A percentile compares a stretch with the other conserved stretches of the same genome.
Conservation (phyloP, 2,888 invertebrate genomes). For the Helicoverpa assulta region DNA sequence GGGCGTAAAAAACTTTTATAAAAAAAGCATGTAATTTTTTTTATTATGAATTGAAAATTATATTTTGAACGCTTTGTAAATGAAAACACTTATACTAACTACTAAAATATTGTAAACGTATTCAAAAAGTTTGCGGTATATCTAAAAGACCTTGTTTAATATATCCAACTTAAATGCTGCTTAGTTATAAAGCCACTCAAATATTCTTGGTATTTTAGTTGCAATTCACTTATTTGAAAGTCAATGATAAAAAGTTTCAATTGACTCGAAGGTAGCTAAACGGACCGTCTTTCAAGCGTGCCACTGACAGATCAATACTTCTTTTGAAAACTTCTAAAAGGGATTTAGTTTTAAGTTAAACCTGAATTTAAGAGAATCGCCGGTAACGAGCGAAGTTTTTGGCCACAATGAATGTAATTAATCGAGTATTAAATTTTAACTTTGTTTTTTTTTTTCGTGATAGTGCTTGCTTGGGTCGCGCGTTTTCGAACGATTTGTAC, state of each 20-base stretch:
- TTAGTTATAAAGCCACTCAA: constrained; percentile 33
- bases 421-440: constrained; percentile 80
- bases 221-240: constrained; percentile 53
- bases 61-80: constrained; percentile 16
- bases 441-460: constrained; percentile 67
- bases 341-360: constrained; percentile 86
- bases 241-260: constrained; percentile 58
- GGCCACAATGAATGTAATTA: constrained; percentile 87
- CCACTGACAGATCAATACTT: constrained; percentile 83
- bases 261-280: constrained; percentile 42
- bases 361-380: constrained; percentile 83
- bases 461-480: constrained; percentile 58
- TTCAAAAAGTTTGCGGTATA: constrained; percentile 43
- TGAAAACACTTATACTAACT: constrained; percentile 9
- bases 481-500: constrained; percentile 34
- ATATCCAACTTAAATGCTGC: constrained; percentile 22
- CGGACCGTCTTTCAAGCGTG: constrained; percentile 60
- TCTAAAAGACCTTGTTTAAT: constrained; percentile 35
- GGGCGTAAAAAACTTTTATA: not conserved
- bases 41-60: constrained; percentile 17
- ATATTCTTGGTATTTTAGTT: constrained; percentile 45
- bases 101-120: constrained; percentile 35
- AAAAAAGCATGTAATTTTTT: not conserved
- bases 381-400: constrained; percentile 88
- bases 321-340: constrained; percentile 80